These are phyloP conservation scores for Abrostola triplasia DNA, from an alignment of 2,888 invertebrate species.

Conservation along the genomic window DNA sequence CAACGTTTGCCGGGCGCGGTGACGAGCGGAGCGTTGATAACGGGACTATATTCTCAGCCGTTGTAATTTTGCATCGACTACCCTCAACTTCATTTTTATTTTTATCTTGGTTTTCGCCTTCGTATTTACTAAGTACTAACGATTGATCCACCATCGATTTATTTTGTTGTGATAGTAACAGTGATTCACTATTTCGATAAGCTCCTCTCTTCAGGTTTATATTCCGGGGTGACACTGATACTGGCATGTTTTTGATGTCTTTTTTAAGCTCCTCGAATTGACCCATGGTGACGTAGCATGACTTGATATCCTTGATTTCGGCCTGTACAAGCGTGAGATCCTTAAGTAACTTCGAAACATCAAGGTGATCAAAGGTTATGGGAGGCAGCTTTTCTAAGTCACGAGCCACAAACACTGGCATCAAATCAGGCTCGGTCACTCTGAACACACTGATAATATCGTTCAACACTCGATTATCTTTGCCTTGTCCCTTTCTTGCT, in stretches of 20 bases:
- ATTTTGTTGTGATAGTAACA: background rate
- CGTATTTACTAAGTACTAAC: too few relatives aligned
- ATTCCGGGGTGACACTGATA: background rate
- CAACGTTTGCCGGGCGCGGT: background rate
- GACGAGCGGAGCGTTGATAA: background rate
- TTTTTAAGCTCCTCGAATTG: background rate
- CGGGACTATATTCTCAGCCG: background rate
- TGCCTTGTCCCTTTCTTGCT: conserved; percentile 1
- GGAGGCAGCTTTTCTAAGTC: too few relatives aligned
- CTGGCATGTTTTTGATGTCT: background rate
- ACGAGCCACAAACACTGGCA: too few relatives aligned
- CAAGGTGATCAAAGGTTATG: background rate
- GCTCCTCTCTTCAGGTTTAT: conserved; percentile 1
- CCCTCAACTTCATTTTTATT: background rate
- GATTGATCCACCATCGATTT: too few relatives aligned
- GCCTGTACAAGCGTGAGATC: background rate
- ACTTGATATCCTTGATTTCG: background rate
- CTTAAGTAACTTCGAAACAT: background rate
- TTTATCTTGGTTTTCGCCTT: background rate
- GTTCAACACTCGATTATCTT: background rate
- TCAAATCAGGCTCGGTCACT: too few relatives aligned
- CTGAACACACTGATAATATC: conserved; percentile 4
- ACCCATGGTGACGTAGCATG: background rate
- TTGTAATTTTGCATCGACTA: background rate
- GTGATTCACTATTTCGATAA: background rate